Conservation (phyloP, 1,140 invertebrate genomes). For the Cyclina sinensis region DNA sequence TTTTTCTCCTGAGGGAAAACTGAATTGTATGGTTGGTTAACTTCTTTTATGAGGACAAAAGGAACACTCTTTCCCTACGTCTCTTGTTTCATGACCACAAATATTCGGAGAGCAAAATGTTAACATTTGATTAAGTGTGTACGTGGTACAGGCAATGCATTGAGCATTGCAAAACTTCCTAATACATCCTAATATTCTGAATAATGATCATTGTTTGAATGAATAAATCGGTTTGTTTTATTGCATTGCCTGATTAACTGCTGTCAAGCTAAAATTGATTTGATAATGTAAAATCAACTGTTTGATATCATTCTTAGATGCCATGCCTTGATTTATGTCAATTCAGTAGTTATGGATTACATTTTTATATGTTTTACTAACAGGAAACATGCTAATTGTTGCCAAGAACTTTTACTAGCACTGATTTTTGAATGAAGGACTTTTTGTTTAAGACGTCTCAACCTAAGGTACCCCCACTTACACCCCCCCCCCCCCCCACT, state of each 20-base stretch:
- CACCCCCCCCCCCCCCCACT: too few relatives aligned
- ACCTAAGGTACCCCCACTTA: too few relatives aligned
- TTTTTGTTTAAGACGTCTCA: too few relatives aligned
- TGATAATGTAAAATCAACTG: not conserved
- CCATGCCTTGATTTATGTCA: too few relatives aligned
- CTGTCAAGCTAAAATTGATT: not conserved
- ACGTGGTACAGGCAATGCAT: not conserved
- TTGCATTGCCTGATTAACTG: not conserved
- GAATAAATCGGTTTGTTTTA: not conserved
- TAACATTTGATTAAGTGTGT: not conserved
- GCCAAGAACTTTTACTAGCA: too few relatives aligned
- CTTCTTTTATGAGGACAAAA: not conserved
- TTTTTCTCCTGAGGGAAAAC: slow-evolving; percentile 28
- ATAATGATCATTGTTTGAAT: not conserved
- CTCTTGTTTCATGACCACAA: slow-evolving; percentile 16
- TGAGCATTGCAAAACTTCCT: not conserved
- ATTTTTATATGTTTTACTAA: too few relatives aligned
- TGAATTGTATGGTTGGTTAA: not conserved
- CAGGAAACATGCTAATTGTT: too few relatives aligned
- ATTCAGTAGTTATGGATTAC: too few relatives aligned
- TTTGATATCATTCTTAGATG: too few relatives aligned
- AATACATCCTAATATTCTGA: not conserved
- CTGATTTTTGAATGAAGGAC: too few relatives aligned
- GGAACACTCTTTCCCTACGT: not conserved
- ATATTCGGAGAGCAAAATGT: not conserved